phyloP scores from a whole-genome alignment of 2,113 vertebrate species.

The Junco hyemalis region DNA sequence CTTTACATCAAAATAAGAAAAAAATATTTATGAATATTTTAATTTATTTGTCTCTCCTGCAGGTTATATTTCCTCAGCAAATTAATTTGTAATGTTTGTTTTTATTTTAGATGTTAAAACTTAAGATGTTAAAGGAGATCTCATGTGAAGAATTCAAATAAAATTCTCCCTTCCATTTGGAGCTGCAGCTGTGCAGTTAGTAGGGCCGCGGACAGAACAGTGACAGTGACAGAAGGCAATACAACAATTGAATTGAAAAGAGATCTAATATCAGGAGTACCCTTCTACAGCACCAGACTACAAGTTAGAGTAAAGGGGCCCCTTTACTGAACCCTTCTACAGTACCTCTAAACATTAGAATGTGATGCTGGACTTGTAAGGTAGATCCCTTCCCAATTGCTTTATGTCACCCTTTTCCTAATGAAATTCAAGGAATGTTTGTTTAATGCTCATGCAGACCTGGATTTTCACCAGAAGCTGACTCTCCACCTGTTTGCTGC shows the following conservation, averaged over 20 bases:
- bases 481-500: not conserved
- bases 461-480: not conserved
- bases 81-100: not conserved
- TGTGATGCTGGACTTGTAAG: not conserved
- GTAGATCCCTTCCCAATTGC: not conserved
- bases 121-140: not conserved
- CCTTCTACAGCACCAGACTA: not conserved
- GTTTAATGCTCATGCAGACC: not conserved
- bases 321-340: not conserved
- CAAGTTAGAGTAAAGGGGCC: not conserved
- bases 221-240: not conserved
- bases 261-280: not conserved
- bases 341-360: not conserved
- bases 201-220: not conserved
- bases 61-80: not conserved
- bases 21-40: not conserved
- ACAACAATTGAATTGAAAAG: not conserved
- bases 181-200: not conserved
- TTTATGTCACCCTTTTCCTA: not conserved
- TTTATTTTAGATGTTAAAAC: constrained; percentile 13
- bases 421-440: not conserved
- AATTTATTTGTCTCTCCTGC: not conserved
- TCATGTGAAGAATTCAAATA: not conserved
- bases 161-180: not conserved
- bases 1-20: not conserved